Conservation (phyloP, 23 tunicate species). For the Corella eumyota region DNA sequence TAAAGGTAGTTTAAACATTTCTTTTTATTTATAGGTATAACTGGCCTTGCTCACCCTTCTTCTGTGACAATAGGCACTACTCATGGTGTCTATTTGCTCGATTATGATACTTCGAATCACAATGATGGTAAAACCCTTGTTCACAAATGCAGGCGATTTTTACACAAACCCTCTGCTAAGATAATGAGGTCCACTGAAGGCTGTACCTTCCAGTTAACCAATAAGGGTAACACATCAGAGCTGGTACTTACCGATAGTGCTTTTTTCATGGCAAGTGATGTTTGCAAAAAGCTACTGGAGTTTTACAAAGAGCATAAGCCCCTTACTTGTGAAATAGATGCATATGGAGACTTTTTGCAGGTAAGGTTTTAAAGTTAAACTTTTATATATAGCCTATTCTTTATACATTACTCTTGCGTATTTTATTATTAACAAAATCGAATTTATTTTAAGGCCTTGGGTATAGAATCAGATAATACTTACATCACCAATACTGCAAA, state of each 20-base stretch:
- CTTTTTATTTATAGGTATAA: slow-evolving; percentile 40
- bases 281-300: slow-evolving; percentile 17
- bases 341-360: slow-evolving; percentile 90
- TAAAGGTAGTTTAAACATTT: too few relatives aligned
- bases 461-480: slow-evolving; percentile 25
- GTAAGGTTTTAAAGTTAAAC: slow-evolving; percentile 5
- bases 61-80: slow-evolving; percentile 45
- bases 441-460: slow-evolving; percentile 17
- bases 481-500: slow-evolving; percentile 58
- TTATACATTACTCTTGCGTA: too few relatives aligned
- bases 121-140: neutral
- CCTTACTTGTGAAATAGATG: slow-evolving; percentile 79
- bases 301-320: slow-evolving; percentile 49
- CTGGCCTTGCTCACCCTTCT: slow-evolving; percentile 71
- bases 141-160: slow-evolving; percentile 36
- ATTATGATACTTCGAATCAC: neutral
- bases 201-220: slow-evolving; percentile 12
- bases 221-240: slow-evolving; percentile 8
- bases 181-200: slow-evolving; percentile 27
- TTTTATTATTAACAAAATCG: too few relatives aligned
- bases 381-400: neutral
- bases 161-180: slow-evolving; percentile 73
- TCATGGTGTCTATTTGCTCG: slow-evolving; percentile 77
- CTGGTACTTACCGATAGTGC: slow-evolving; percentile 67
- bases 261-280: slow-evolving; percentile 52